A percentile compares a stretch with the other conserved stretches of the same genome.
phyloP scores from a whole-genome alignment of 2,113 vertebrate genomes.

The Litocranius walleri region DNA sequence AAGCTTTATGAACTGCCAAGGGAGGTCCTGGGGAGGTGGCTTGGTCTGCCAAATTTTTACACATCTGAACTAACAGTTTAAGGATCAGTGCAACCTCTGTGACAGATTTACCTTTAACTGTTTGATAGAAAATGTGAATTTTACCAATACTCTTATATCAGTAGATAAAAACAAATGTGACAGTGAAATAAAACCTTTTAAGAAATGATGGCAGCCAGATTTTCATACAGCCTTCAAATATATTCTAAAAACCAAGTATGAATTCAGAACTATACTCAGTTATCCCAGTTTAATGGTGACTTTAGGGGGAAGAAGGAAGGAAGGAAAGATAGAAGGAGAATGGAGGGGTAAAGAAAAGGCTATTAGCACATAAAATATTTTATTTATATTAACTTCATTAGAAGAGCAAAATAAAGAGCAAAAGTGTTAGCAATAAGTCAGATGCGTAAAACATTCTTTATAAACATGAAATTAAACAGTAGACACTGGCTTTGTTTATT shows the following conservation, averaged over 20 bases:
- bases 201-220: background rate
- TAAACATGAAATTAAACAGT: background rate
- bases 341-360: background rate
- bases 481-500: background rate
- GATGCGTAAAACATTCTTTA: background rate
- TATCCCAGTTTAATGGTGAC: background rate
- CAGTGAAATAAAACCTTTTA: slow-evolving; percentile 20
- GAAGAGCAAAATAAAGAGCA: background rate
- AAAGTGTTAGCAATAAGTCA: background rate
- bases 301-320: background rate
- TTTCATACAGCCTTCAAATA: background rate
- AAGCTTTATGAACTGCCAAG: background rate
- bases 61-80: background rate
- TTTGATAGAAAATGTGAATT: background rate
- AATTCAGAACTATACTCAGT: background rate
- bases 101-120: background rate
- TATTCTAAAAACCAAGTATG: background rate
- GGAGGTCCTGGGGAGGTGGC: background rate
- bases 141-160: background rate
- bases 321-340: fast-evolving
- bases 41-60: background rate
- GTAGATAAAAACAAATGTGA: background rate
- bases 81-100: background rate
- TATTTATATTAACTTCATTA: background rate
- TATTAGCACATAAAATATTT: background rate